Percentiles rank a stretch among this genome's conserved stretches.
Conservation (phyloP, 2,113 vertebrate genomes). For the Tringa solitaria region DNA sequence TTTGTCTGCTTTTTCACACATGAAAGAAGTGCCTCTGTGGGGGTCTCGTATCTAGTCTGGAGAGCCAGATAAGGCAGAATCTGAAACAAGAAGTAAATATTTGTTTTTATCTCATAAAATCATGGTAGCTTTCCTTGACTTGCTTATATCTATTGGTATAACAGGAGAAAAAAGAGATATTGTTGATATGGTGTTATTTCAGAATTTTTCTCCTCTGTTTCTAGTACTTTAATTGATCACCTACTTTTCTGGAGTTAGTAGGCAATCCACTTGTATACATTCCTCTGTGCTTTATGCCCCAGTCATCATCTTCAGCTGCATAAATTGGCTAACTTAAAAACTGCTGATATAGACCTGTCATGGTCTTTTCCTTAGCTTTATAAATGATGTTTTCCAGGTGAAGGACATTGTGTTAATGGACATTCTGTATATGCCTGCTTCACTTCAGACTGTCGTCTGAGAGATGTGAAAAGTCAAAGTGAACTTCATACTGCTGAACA, state of each 20-base stretch:
- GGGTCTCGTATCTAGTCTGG: neutral
- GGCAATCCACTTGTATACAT: neutral
- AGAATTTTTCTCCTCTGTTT: neutral
- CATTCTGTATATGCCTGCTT: neutral
- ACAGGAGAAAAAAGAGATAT: accelerated
- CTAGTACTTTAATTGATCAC: neutral
- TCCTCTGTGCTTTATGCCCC: slow-evolving; percentile 24
- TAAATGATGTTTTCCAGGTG: slow-evolving; percentile 61
- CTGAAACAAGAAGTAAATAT: neutral
- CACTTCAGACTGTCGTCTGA: slow-evolving; percentile 27
- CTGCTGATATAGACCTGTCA: slow-evolving; percentile 48
- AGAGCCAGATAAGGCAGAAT: neutral
- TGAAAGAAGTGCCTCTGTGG: accelerated
- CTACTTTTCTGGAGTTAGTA: neutral
- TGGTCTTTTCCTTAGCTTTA: slow-evolving; percentile 12
- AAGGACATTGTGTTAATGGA: slow-evolving; percentile 60
- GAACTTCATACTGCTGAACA: neutral
- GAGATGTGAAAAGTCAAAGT: neutral
- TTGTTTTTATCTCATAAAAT: neutral
- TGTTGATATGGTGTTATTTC: neutral
- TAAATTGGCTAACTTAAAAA: slow-evolving; percentile 39
- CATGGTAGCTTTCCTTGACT: neutral
- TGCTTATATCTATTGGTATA: neutral
- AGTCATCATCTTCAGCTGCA: slow-evolving; percentile 30
- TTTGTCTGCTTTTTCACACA: neutral